A percentile compares a stretch with the other conserved stretches of the same genome.
Evolutionary conservation across 2,797 vertebrate species (phyloP).

Genomic region (Amphiprion clarkii): DNA sequence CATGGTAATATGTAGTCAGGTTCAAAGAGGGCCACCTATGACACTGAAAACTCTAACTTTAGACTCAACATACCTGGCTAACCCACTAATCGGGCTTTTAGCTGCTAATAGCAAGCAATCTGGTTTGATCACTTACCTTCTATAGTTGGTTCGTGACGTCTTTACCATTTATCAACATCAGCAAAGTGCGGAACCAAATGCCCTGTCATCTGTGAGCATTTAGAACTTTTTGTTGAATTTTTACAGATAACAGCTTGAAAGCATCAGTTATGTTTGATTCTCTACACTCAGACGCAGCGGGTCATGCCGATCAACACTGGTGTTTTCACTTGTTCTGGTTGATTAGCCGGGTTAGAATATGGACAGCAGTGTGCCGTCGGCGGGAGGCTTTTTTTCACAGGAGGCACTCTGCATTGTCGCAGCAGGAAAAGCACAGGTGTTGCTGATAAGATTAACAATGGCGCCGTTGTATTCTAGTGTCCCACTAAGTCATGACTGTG

Average conservation of each 20-base stretch:
- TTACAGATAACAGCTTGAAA: not conserved
- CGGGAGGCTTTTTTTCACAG: not conserved
- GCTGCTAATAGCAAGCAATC: too few relatives aligned
- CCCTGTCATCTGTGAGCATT: not conserved
- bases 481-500: constrained; percentile 1
- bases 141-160: not conserved
- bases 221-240: not conserved
- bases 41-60: too few relatives aligned
- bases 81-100: too few relatives aligned
- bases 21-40: too few relatives aligned
- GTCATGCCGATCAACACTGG: constrained; percentile 10
- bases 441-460: constrained; percentile 12
- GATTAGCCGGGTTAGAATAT: constrained; percentile 14
- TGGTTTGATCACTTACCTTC: not conserved
- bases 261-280: not conserved
- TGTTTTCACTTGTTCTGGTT: constrained; percentile 5
- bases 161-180: constrained; percentile 1
- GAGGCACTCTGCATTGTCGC: constrained; percentile 13
- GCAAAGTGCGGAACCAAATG: not conserved
- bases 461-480: constrained; percentile 12
- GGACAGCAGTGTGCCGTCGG: not conserved
- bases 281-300: not conserved
- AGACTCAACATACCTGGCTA: too few relatives aligned
- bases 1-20: too few relatives aligned
- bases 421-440: constrained; percentile 16